Evolutionary conservation across 1,140 invertebrate genomes (phyloP), one percentile per base, ranked within the genome.

Genomic region (Drosophila truncata): DNA sequence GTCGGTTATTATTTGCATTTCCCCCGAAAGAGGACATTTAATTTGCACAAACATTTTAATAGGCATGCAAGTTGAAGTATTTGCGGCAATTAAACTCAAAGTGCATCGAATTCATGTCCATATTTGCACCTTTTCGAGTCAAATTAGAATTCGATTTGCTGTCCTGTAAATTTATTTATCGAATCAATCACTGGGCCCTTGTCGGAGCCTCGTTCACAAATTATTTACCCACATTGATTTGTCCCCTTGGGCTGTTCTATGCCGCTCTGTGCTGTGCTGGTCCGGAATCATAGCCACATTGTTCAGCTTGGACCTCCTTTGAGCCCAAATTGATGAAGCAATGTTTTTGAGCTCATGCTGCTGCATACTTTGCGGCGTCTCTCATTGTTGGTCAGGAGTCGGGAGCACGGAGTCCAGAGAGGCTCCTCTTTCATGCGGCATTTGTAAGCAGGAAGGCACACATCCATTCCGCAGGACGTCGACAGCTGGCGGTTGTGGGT

Each of bases 401-500:
- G 4, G 39, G 39, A 31, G 55, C 10, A 33, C 10, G 31, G 20
- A 46, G 54, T 33, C 29, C 29, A 20, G n/a, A 20, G 33, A 29
- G 55, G 33, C 31, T 64, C 27, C 27, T 70, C 33, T n/a, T 37
- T 47, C 44, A 50, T 42, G 57, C 33, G 44, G 39, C 75, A 76
- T 78, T 78, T 66, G 74, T 76, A 61, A 78, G 62, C 72, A 70
- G 73, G 50, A 58, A 61, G 60, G 73, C 73, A 77, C 63, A 69
- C 55, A 70, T 67, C 58, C 70, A 76, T 41, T 76, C 46, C 73
- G 46, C 35, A 18, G 52, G 37, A 31, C 52, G 64, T 31, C 80
- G 69, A 79, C 81, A 80, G 67, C 44, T 63, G 62, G 73, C 35
- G 78, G 72, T 61, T 61, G 35, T 35, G 44, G 57, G 65, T 29